Evolutionary conservation across 2,113 vertebrate species (phyloP).

Genomic region (Climacteris rufus): DNA sequence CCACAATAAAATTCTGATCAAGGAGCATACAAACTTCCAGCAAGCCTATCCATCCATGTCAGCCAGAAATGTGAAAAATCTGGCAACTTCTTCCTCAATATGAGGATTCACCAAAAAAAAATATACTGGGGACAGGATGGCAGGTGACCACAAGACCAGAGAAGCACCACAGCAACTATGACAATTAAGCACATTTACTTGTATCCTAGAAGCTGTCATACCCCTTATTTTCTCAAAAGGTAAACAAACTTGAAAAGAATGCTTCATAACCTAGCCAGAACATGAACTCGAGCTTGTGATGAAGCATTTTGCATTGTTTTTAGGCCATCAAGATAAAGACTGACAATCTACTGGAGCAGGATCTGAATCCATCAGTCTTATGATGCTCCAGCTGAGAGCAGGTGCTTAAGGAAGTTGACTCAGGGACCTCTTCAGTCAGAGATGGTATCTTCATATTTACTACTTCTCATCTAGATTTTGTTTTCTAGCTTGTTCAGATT

Average conservation of each 20-base stretch:
- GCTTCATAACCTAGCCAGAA: not conserved
- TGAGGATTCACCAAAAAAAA: not conserved
- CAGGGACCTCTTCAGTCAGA: not conserved
- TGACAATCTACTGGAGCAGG: not conserved
- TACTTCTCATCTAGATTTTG: not conserved
- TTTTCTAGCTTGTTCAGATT: not conserved
- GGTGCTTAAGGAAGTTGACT: not conserved
- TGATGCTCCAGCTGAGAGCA: not conserved
- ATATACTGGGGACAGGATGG: not conserved
- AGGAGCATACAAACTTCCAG: not conserved
- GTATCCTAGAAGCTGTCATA: not conserved
- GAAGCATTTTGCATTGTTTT: not conserved
- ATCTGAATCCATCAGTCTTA: not conserved
- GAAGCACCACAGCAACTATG: not conserved
- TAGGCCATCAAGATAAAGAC: not conserved
- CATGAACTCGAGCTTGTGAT: not conserved
- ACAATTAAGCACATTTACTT: not conserved
- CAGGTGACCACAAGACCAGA: not conserved
- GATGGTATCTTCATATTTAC: not conserved
- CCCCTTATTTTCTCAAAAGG: not conserved
- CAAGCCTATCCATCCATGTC: not conserved
- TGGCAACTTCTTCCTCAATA: not conserved
- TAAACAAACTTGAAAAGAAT: not conserved
- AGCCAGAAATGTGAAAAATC: not conserved
- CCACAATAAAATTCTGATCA: not conserved